A percentile compares a stretch with the other conserved stretches of the same genome.
Evolutionary conservation across 1,140 invertebrate genomes (phyloP).

Genomic region (Pseudomyrmex pallidus): DNA sequence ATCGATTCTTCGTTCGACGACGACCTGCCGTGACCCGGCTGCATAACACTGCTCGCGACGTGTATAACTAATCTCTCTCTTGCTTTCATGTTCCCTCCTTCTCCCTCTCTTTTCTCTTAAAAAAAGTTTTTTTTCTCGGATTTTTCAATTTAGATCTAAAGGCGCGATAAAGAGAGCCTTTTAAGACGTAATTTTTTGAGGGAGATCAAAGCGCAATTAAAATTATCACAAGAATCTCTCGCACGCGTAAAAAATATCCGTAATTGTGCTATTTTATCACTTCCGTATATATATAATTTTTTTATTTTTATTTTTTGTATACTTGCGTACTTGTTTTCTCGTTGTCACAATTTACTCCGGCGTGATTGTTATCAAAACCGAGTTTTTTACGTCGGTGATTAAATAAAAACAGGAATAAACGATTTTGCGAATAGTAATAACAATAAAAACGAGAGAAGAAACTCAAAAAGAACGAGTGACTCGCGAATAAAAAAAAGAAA

Average conservation of each 20-base stretch:
- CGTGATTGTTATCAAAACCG: not conserved
- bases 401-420: not conserved
- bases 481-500: constrained; percentile 20
- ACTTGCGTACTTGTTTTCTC: not conserved
- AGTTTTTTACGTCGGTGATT: too few relatives aligned
- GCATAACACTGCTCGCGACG: constrained; percentile 72
- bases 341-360: not conserved
- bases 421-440: not conserved
- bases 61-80: constrained; percentile 55
- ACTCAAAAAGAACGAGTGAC: constrained; percentile 23
- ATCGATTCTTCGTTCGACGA: constrained; percentile 74
- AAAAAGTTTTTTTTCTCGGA: too few relatives aligned
- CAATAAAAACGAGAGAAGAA: constrained; percentile 4
- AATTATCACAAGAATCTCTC: too few relatives aligned
- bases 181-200: too few relatives aligned
- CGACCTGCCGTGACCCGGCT: constrained; percentile 76
- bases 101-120: not conserved
- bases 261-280: too few relatives aligned
- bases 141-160: not conserved
- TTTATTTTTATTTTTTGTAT: not conserved
- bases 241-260: too few relatives aligned
- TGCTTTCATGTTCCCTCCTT: not conserved
- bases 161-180: not conserved
- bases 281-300: too few relatives aligned
- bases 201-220: too few relatives aligned